Percentiles rank a stretch among this genome's conserved stretches.
Conservation (phyloP, 2,797 vertebrate genomes). For the Neosilurus hyrtlii region DNA sequence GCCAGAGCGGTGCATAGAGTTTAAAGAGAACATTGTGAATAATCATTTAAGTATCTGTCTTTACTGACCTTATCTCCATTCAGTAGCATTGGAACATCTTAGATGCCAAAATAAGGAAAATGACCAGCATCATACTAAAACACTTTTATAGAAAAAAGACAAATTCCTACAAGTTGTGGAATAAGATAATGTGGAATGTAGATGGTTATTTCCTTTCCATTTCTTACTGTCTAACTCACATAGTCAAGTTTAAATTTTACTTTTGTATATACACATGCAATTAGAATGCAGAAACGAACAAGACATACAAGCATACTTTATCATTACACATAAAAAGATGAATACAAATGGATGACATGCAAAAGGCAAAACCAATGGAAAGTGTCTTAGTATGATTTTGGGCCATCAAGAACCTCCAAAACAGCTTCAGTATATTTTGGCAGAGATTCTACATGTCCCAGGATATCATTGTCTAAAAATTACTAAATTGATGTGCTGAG, state of each 20-base stretch:
- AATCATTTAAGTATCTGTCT: not conserved
- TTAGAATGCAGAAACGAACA: not conserved
- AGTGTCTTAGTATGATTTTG: not conserved
- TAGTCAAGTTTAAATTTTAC: not conserved
- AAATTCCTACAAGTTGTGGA: not conserved
- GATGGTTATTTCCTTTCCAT: not conserved
- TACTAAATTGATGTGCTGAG: not conserved
- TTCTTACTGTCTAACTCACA: not conserved
- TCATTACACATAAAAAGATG: not conserved
- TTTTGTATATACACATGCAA: not conserved
- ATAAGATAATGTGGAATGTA: not conserved
- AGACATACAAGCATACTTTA: not conserved
- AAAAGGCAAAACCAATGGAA: not conserved
- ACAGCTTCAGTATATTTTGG: not conserved
- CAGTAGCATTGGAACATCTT: not conserved
- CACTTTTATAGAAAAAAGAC: not conserved
- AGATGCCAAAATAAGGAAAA: not conserved
- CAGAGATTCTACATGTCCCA: not conserved
- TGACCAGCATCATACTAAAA: not conserved
- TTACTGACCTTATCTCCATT: conserved; percentile 1
- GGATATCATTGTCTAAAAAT: not conserved
- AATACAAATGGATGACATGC: not conserved
- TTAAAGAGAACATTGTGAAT: not conserved
- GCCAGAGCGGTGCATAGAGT: no score
- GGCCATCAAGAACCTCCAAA: not conserved